Evolutionary conservation across 2,888 invertebrate genomes (phyloP).

Genomic region (Colostygia pectinataria): DNA sequence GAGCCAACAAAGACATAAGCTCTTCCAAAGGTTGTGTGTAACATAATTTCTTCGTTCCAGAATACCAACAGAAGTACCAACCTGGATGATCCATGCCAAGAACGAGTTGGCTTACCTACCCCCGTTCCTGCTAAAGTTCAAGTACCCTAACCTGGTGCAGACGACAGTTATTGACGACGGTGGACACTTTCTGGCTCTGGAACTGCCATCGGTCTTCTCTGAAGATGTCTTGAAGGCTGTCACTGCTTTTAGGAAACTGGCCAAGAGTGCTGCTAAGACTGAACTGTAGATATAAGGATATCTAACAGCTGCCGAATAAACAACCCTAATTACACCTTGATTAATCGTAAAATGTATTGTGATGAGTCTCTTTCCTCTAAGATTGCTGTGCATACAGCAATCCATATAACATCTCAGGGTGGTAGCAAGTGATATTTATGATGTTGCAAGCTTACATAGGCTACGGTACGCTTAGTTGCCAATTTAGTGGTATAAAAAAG

Average conservation of each 20-base stretch:
- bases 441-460: too few species aligned
- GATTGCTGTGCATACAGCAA: too few species aligned
- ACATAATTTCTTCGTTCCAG: conserved; percentile 30
- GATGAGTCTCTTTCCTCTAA: too few species aligned
- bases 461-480: too few species aligned
- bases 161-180: conserved; percentile 85
- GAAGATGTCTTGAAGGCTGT: conserved; percentile 83
- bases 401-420: too few species aligned
- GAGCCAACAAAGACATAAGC: too few species aligned
- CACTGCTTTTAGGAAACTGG: conserved; percentile 51
- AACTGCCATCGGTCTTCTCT: conserved; percentile 86
- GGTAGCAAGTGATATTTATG: too few species aligned
- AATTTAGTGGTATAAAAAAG: too few species aligned
- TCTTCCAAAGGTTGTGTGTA: too few species aligned
- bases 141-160: conserved; percentile 85
- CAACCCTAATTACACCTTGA: too few species aligned
- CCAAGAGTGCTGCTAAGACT: conserved; percentile 43
- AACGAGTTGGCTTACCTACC: conserved; percentile 85
- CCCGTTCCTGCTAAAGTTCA: conserved; percentile 79
- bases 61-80: conserved; percentile 74
- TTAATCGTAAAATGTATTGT: too few species aligned
- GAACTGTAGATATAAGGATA: conserved; percentile 32
- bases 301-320: too few species aligned
- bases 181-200: conserved; percentile 93
- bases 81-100: conserved; percentile 87